Base-by-base conservation (phyloP, 2,797 vertebrate genomes). In the Huso huso region DNA sequence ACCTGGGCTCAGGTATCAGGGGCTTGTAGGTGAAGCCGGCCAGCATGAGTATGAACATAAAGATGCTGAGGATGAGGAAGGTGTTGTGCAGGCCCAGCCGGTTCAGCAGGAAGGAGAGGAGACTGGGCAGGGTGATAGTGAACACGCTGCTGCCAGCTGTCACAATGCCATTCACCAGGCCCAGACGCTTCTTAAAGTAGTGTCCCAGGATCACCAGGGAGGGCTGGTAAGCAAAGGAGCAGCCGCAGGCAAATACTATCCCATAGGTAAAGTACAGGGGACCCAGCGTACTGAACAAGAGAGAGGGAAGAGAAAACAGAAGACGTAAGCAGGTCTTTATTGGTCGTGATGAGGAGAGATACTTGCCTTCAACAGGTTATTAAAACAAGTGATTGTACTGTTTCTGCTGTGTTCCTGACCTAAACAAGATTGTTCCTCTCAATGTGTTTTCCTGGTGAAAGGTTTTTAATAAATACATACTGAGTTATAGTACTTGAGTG, bases 221-320 rank as follows among this genome's bases (percentile, higher is more conserved):
- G 0, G 96, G 96, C 85, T 99, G 96, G 86, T 98, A 98, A 0
- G 95, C 89, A 37, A 97, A 98, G 0, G 96, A 97, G 79, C 95
- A 98, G 73, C 96, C 96, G 0, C 92, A 93, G 68, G 95, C 92
- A 70, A 99, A 98, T 72, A 99, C 74, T 5, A 98, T 79, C 58
- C 96, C 95, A 0, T 98, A 98, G 48, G 96, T 98, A 79, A 99
- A 93, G 75, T 97, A 98, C 52, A 98, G 74, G 61, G 87, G 87
- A 6, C 88, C 93, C 18, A 98, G 87, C 70, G 93, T 90, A 63
- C 96, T 99, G 1, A 37, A 37, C 4, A 37, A 37, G 37, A 37
- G 37, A 37, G 37, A 37, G 37, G 37, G 37, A 37, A 37, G 37
- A 37, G 37, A 37, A 37, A 37, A 37, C 37, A 5, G 37, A 18